These are phyloP conservation scores for Coluber constrictor DNA, from an alignment of 2,797 vertebrate genomes.

Conservation along the genomic window DNA sequence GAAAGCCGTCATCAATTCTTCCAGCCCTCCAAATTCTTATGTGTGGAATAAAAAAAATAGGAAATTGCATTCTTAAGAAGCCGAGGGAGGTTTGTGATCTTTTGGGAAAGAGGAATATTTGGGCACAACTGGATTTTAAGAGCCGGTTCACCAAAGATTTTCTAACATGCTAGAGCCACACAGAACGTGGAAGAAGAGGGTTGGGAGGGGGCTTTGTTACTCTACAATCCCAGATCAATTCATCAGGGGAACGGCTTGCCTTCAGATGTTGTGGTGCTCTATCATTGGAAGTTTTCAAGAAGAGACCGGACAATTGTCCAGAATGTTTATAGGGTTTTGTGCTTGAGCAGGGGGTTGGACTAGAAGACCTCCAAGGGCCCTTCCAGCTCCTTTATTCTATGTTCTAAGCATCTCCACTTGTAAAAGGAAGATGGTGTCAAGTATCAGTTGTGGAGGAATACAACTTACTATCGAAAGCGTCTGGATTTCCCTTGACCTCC, in stretches of 20 bases:
- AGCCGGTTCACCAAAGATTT: neutral
- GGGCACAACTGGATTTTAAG: neutral
- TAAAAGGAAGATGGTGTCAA: neutral
- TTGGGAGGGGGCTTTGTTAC: neutral
- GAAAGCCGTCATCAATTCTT: neutral
- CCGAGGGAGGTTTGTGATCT: neutral
- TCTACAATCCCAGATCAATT: neutral
- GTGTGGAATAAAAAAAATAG: neutral
- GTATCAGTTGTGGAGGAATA: neutral
- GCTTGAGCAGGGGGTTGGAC: too few relatives aligned
- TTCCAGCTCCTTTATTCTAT: neutral
- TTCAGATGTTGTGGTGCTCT: too few relatives aligned
- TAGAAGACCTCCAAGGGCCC: neutral
- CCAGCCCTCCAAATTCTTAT: neutral
- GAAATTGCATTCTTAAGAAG: neutral
- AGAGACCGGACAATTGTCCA: too few relatives aligned
- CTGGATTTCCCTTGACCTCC: neutral
- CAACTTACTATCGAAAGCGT: neutral
- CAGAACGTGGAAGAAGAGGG: neutral
- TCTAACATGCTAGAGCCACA: neutral
- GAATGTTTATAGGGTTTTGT: too few relatives aligned
- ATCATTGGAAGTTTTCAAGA: too few relatives aligned
- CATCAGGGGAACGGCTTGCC: too few relatives aligned
- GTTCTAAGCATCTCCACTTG: neutral
- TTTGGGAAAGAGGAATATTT: neutral